Evolutionary conservation across 1,140 invertebrate species (phyloP).

Genomic region (Temnothorax longispinosus): DNA sequence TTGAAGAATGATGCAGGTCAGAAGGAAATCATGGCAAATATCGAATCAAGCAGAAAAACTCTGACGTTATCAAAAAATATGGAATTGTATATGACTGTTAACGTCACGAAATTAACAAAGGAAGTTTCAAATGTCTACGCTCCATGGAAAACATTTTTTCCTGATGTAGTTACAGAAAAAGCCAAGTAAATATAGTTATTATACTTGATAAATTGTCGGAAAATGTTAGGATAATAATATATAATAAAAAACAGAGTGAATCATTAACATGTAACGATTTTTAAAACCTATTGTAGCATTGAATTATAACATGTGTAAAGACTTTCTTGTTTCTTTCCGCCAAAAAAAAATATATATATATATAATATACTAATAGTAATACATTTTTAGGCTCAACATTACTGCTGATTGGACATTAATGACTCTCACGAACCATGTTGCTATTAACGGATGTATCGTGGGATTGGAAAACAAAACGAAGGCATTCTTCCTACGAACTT

Average conservation of each 20-base stretch:
- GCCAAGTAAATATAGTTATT: conserved; percentile 78
- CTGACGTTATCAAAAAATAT: conserved; percentile 88
- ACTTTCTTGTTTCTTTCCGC: neutral
- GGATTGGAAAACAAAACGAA: conserved; percentile 95
- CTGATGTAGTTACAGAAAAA: conserved; percentile 75
- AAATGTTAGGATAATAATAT: neutral
- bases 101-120: conserved; percentile 88
- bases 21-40: conserved; percentile 87
- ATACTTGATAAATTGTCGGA: neutral
- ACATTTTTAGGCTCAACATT: conserved; percentile 83
- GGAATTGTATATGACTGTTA: conserved; percentile 90
- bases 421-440: conserved; percentile 75
- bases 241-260: neutral
- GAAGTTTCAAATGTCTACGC: conserved; percentile 84
- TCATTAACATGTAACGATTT: neutral
- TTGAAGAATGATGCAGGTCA: conserved; percentile 87
- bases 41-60: conserved; percentile 87
- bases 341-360: neutral
- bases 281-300: neutral
- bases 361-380: neutral
- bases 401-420: conserved; percentile 86
- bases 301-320: neutral
- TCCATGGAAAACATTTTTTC: conserved; percentile 87
- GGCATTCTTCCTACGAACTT: conserved; percentile 90
- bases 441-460: conserved; percentile 87